Evolutionary conservation across 2,888 invertebrate species (phyloP), one percentile per base, ranked within the genome.

Genomic region (Athrips mouffetella): DNA sequence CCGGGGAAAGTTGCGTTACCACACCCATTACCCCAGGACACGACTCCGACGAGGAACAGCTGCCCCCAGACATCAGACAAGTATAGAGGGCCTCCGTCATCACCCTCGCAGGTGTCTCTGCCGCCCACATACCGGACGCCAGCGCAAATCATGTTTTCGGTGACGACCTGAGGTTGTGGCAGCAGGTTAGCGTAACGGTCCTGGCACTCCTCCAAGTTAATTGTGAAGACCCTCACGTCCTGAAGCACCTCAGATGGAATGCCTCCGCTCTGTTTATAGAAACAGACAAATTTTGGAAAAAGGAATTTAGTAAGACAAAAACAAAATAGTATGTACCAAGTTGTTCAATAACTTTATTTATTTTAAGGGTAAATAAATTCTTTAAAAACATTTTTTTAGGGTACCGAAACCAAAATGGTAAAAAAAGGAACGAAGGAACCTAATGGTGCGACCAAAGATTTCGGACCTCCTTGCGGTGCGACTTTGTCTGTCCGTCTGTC

Each of bases 21-120:
- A 55, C 90, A 90, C 3, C 81, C 81, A 21, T 72, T 62, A 51
- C 89, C 88, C 82, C 87, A 89, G 47, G 89, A 89, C 10, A 87
- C 77, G 41, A 89, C 58, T 13, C 89, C 89, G 46, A 89, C 63
- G 50, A 85, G 62, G 48, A 69, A 51, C 2, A n/a, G 33, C 7
- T 27, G 13, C n/a, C 2, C 10, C 13, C 33, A 13, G 13, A 11
- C 13, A 15, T 35, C 10, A 5, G 18, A 18, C 6, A 8, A 13
- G 41, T n/a, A 27, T 1, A 41, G 11, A 4, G 41, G 41, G 4
- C 41, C 25, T 8, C 41, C 41, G 2, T 6, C 27, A n/a, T 41
- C 41, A 7, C 41, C 41, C 2, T 15, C 15, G 27, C 41, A 41
- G 5, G 41, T 27, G 8, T n/a, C 40, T 5, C 8, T n/a, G 2